Evolutionary conservation across 1,140 invertebrate species (phyloP), one percentile per base, ranked within the genome.

Genomic region (Drosophila truncata): DNA sequence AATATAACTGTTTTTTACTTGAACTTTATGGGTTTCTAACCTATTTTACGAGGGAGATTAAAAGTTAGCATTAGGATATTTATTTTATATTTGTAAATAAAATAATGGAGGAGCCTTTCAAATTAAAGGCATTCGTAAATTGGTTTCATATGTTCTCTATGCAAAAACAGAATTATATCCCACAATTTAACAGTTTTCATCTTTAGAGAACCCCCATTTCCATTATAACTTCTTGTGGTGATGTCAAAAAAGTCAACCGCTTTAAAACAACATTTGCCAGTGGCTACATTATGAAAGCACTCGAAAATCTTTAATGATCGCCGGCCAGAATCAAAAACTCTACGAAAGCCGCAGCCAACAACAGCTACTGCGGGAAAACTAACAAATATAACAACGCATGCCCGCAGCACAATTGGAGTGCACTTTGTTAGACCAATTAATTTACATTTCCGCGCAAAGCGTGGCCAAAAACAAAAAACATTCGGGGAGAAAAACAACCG

Each of bases 341-440:
- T 18, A 55, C 52, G 16, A 60, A 65, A 79, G 16, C 64, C 61
- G 35, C 33, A 75, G 39, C 55, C 61, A 67, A 60, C 63, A 58
- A 73, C 69, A 52, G 20, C 20, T 25, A 46, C 20, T 46, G 6
- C 59, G 18, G 74, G 61, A n/a, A 72, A 61, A 72, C 69, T 58
- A 82, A 50, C 41, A 83, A 58, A 64, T 78, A 72, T 50, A 84
- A 44, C 69, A 75, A 42, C 49, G 64, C 47, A 80, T 82, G 64
- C 69, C 69, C 69, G 65, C 82, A 71, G 82, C 71, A 73, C 59
- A 82, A 82, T 79, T 90, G 50, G 79, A 90, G 85, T 90, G 85
- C 85, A 90, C 85, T 90, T 90, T 82, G 85, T 90, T 90, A 85
- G 79, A 90, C 85, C 85, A 90, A 90, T 90, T 90, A 90, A 90